A percentile compares a stretch with the other conserved stretches of the same genome.
phyloP scores from a whole-genome alignment of 1,140 invertebrate genomes.

The Limonius californicus region DNA sequence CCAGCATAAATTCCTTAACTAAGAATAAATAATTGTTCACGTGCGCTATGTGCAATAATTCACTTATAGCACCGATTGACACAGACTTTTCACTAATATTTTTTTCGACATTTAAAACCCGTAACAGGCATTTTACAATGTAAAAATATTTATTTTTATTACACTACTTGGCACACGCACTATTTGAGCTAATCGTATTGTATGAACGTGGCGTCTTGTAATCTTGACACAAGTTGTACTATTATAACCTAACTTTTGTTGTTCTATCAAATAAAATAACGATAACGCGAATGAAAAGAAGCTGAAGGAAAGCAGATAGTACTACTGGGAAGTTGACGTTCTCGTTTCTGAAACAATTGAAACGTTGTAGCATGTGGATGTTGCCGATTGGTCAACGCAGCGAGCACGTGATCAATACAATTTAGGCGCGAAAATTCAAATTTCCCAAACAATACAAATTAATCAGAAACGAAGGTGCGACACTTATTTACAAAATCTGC shows the following conservation, averaged over 20 bases:
- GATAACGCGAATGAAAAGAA: background rate
- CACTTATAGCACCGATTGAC: background rate
- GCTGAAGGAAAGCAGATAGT: slow-evolving; percentile 2
- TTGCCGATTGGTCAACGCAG: slow-evolving; percentile 49
- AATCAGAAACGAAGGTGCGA: too few relatives aligned
- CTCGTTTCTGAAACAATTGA: slow-evolving; percentile 2
- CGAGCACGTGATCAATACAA: slow-evolving; percentile 31
- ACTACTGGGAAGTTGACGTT: slow-evolving; percentile 8
- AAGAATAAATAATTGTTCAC: slow-evolving; percentile 2
- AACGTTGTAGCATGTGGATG: slow-evolving; percentile 50
- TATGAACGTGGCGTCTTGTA: slow-evolving; percentile 2
- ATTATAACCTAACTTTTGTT: slow-evolving; percentile 12
- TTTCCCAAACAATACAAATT: too few relatives aligned
- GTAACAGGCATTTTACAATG: background rate
- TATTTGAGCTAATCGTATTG: background rate
- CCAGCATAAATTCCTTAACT: slow-evolving; percentile 8
- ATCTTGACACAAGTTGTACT: background rate
- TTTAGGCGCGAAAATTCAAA: slow-evolving; percentile 15
- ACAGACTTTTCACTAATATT: background rate
- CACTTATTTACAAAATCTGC: background rate
- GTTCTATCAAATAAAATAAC: slow-evolving; percentile 1
- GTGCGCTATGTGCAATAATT: background rate
- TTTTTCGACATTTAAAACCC: background rate
- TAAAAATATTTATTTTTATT: background rate
- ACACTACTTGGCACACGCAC: slow-evolving; percentile 3